These are phyloP conservation scores for Periophthalmodon schlosseri DNA, from an alignment of 2,113 vertebrate species.

Conservation along the genomic window DNA sequence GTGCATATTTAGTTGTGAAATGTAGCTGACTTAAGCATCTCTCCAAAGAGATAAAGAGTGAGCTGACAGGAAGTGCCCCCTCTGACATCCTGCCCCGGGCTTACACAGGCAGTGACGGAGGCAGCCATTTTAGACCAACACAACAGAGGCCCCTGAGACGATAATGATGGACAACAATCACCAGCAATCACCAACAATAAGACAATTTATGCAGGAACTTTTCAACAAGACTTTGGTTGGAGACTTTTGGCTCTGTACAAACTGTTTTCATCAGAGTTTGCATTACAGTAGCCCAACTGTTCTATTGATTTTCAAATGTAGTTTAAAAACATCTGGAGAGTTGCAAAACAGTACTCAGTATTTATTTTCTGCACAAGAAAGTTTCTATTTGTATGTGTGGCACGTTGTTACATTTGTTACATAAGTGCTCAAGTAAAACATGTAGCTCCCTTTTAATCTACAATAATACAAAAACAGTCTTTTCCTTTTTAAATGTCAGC, in stretches of 20 bases:
- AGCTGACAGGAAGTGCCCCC: slow-evolving; percentile 47
- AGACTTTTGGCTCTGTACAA: background rate
- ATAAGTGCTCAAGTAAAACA: background rate
- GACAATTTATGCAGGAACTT: slow-evolving; percentile 19
- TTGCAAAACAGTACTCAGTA: background rate
- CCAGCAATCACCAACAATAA: background rate
- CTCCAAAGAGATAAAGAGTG: slow-evolving; percentile 50
- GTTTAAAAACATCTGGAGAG: background rate
- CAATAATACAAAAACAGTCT: background rate
- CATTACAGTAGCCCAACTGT: background rate
- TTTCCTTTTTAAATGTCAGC: background rate
- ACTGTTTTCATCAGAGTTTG: background rate
- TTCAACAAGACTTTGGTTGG: background rate
- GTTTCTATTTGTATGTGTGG: background rate
- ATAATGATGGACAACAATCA: slow-evolving; percentile 35
- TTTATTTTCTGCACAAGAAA: background rate
- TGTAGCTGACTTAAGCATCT: slow-evolving; percentile 64
- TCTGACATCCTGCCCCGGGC: slow-evolving; percentile 50
- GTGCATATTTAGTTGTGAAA: slow-evolving; percentile 38
- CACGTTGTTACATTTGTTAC: too few species aligned
- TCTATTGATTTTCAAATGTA: background rate
- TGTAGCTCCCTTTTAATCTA: background rate
- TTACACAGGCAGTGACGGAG: slow-evolving; percentile 44
- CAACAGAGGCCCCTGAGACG: slow-evolving; percentile 20
- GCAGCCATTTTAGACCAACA: slow-evolving; percentile 43